Conservation (phyloP, 2,888 invertebrate genomes). For the Mesorhabditis belari region DNA sequence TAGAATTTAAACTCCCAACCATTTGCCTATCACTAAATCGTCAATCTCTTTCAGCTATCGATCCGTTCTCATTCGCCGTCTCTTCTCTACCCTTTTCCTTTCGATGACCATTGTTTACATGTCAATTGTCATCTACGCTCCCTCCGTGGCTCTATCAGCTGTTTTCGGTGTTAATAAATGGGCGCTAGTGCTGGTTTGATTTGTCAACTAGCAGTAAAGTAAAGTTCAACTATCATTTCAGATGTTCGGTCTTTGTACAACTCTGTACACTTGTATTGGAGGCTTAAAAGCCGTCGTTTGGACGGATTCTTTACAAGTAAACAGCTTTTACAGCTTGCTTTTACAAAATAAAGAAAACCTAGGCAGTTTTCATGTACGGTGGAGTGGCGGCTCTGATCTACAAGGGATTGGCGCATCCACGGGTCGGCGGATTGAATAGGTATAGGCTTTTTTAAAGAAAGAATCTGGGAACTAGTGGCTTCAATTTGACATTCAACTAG, state of each 20-base stretch:
- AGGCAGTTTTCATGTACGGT: conserved; percentile 41
- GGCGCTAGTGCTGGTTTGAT: conserved; percentile 24
- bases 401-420: conserved; percentile 34
- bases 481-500: no score
- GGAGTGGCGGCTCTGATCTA: conserved; percentile 35
- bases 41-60: conserved; percentile 24
- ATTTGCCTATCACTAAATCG: neutral
- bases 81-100: conserved; percentile 35
- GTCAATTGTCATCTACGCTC: conserved; percentile 42
- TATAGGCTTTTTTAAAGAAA: no score
- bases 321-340: neutral
- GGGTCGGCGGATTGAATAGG: conserved; percentile 35
- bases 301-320: conserved; percentile 35
- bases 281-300: conserved; percentile 43
- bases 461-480: no score
- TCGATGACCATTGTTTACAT: conserved; percentile 38
- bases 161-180: conserved; percentile 35
- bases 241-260: conserved; percentile 40
- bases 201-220: no score
- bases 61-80: conserved; percentile 29
- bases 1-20: no score
- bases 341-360: no score
- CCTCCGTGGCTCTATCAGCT: conserved; percentile 38
- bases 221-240: conserved; percentile 8
- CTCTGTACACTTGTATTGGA: conserved; percentile 39